Conservation (phyloP, 1,140 invertebrate species). For the Cataglyphis hispanica region DNA sequence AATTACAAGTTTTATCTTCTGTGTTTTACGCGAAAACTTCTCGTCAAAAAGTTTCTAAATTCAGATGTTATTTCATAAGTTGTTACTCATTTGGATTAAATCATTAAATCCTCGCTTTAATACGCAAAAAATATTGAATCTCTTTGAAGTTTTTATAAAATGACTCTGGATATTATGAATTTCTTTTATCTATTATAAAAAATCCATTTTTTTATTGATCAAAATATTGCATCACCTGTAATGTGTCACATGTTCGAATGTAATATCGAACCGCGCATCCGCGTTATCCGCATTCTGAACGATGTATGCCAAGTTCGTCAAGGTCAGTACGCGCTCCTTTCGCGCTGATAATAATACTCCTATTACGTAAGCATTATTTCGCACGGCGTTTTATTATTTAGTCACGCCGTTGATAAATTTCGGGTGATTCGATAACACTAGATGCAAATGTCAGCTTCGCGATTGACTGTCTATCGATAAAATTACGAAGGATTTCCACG, state of each 20-base stretch:
- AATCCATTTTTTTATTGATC: not conserved
- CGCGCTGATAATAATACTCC: slow-evolving; percentile 29
- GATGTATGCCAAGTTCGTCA: slow-evolving; percentile 10
- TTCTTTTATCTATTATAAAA: no score
- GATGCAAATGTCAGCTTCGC: not conserved
- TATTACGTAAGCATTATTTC: slow-evolving; percentile 51
- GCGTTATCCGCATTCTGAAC: slow-evolving; percentile 25
- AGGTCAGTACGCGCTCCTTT: slow-evolving; percentile 31
- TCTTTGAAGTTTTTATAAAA: not conserved
- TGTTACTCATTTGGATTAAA: slow-evolving; percentile 42
- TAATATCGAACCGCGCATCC: not conserved
- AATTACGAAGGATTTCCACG: slow-evolving; percentile 15
- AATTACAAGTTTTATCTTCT: slow-evolving; percentile 54
- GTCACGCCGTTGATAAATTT: slow-evolving; percentile 25
- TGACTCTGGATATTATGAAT: not conserved
- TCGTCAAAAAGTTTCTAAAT: slow-evolving; percentile 18
- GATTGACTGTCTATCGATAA: slow-evolving; percentile 1
- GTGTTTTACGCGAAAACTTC: slow-evolving; percentile 13
- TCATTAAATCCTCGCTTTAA: not conserved
- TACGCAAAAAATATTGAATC: not conserved
- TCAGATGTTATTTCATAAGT: slow-evolving; percentile 14
- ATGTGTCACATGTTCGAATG: slow-evolving; percentile 25
- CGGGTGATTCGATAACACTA: slow-evolving; percentile 23
- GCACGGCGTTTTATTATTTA: slow-evolving; percentile 36
- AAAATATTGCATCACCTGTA: slow-evolving; percentile 14